Evolutionary conservation across 1,140 invertebrate species (phyloP).

Genomic region (Penaeus chinensis): DNA sequence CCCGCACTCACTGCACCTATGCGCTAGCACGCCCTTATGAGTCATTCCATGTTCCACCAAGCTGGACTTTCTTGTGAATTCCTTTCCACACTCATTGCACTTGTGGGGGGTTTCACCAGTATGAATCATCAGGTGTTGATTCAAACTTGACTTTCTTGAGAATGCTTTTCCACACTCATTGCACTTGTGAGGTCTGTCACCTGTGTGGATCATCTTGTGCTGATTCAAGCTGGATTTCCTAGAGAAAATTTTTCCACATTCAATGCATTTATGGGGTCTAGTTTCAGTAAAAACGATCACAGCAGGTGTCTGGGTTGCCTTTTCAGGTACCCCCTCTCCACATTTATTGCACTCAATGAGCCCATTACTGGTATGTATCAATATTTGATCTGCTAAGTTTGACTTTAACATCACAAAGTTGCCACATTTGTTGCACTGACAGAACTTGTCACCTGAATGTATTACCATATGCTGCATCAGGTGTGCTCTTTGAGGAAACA

Average conservation of each 20-base stretch:
- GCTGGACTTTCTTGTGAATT: not conserved
- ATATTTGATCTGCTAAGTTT: not conserved
- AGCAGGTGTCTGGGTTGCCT: not conserved
- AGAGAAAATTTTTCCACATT: not conserved
- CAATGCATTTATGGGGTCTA: too few species aligned
- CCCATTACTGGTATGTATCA: not conserved
- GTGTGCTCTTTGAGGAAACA: constrained; percentile 5
- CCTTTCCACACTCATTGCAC: not conserved
- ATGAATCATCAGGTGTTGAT: not conserved
- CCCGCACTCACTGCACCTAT: not conserved
- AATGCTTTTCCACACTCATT: constrained; percentile 8
- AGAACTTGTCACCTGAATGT: not conserved
- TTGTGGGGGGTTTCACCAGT: not conserved
- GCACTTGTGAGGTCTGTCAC: constrained; percentile 12
- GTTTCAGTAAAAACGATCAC: too few species aligned
- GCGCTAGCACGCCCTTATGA: not conserved
- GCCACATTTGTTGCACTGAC: not conserved
- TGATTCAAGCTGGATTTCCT: constrained; percentile 1
- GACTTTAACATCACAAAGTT: not conserved
- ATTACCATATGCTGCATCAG: not conserved
- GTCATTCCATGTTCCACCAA: not conserved
- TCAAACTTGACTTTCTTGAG: constrained; percentile 4
- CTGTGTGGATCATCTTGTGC: not conserved
- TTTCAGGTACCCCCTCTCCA: not conserved
- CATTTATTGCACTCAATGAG: not conserved